Evolutionary conservation across 2,888 invertebrate genomes (phyloP).

Genomic region (Ophion costatus): DNA sequence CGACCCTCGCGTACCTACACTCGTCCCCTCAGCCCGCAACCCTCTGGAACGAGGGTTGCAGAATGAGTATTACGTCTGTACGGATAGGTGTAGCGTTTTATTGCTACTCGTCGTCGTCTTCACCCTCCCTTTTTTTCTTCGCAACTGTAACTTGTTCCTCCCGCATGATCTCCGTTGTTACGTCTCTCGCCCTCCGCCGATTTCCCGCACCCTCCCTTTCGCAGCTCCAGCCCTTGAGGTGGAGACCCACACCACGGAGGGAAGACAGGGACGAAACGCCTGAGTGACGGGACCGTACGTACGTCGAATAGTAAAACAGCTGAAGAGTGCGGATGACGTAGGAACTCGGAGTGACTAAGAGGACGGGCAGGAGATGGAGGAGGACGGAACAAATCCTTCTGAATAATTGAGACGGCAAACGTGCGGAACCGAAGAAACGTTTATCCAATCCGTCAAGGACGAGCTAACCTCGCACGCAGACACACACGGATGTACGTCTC

Average conservation of each 20-base stretch:
- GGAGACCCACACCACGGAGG: conserved; percentile 1
- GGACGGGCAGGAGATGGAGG: neutral
- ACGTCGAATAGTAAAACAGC: conserved; percentile 68
- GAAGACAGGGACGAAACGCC: conserved; percentile 46
- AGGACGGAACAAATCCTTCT: conserved; percentile 67
- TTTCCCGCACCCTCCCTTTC: conserved; percentile 47
- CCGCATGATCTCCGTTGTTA: conserved; percentile 46
- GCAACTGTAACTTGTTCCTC: conserved; percentile 41
- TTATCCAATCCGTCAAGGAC: conserved; percentile 64
- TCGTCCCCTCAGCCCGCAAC: neutral
- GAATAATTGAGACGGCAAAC: conserved; percentile 69
- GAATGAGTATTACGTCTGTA: conserved; percentile 1
- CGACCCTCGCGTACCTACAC: conserved; percentile 5
- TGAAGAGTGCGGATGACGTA: conserved; percentile 38
- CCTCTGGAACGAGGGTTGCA: conserved; percentile 23
- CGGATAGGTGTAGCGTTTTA: conserved; percentile 27
- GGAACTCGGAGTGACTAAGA: conserved; percentile 14
- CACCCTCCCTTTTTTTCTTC: conserved; percentile 15
- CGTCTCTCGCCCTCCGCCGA: conserved; percentile 11
- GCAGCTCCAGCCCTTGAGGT: conserved; percentile 22
- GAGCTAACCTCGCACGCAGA: conserved; percentile 2
- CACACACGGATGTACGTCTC: neutral
- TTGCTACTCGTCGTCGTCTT: conserved; percentile 25
- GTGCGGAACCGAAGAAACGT: conserved; percentile 68
- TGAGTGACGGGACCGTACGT: conserved; percentile 61